Evolutionary conservation across 2,797 vertebrate species (phyloP).

Genomic region (Diceros bicornis): DNA sequence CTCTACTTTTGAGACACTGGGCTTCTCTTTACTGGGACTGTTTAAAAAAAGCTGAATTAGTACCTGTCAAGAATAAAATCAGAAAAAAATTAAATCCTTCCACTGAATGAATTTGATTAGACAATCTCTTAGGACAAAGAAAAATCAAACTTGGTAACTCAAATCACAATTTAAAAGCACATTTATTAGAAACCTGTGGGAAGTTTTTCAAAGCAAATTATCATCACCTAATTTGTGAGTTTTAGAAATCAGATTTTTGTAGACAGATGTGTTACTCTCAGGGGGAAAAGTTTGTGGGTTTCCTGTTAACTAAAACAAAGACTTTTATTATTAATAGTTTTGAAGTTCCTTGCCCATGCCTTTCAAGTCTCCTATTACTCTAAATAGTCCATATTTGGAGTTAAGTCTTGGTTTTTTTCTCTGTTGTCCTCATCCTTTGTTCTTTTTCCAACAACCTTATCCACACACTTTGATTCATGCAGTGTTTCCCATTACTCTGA

Average conservation of each 20-base stretch:
- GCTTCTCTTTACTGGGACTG: neutral
- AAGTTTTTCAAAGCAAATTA: slow-evolving; percentile 25
- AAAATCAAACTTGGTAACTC: neutral
- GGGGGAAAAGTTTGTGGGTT: neutral
- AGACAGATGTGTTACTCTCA: neutral
- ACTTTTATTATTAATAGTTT: neutral
- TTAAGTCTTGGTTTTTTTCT: neutral
- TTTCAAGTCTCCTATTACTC: neutral
- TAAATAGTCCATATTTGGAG: neutral
- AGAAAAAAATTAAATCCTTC: neutral
- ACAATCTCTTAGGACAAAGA: neutral
- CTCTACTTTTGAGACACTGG: neutral
- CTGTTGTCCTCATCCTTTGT: neutral
- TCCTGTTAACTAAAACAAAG: neutral
- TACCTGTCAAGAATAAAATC: neutral
- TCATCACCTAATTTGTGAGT: neutral
- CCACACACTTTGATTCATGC: neutral
- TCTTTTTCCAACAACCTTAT: neutral
- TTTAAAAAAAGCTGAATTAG: neutral
- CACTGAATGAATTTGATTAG: neutral
- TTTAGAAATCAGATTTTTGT: slow-evolving; percentile 29
- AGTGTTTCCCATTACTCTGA: neutral
- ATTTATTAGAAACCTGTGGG: slow-evolving; percentile 27
- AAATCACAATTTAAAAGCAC: slow-evolving; percentile 4
- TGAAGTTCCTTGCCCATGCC: neutral